A percentile compares a stretch with the other conserved stretches of the same genome.
These are phyloP conservation scores for Autographa gamma DNA, from an alignment of 2,888 invertebrate species.

Conservation along the genomic window DNA sequence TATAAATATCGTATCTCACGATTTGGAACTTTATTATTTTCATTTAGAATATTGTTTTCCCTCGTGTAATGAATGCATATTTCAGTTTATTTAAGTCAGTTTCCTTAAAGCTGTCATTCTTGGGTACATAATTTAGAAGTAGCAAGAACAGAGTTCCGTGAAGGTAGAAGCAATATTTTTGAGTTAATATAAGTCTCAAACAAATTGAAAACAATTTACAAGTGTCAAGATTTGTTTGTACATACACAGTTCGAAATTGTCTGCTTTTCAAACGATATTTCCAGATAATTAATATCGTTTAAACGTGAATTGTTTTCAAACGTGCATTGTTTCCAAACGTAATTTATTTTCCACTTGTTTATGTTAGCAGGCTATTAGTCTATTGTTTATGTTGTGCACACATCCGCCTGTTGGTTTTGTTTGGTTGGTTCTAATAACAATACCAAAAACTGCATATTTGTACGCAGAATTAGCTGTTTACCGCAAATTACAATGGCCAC, in stretches of 20 bases:
- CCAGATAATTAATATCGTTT: background rate
- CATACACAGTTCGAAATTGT: slow-evolving; percentile 22
- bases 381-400: background rate
- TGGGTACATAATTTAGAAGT: slow-evolving; percentile 29
- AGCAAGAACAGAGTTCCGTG: slow-evolving; percentile 17
- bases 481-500: background rate
- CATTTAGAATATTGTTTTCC: slow-evolving; percentile 29
- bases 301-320: too few relatives aligned
- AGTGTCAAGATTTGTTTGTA: slow-evolving; percentile 21
- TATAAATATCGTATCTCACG: too few relatives aligned
- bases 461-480: background rate
- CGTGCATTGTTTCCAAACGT: too few relatives aligned
- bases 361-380: background rate
- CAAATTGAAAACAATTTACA: slow-evolving; percentile 31
- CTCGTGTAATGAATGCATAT: slow-evolving; percentile 18
- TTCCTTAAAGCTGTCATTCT: slow-evolving; percentile 14
- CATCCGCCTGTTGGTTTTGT: background rate
- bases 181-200: slow-evolving; percentile 22
- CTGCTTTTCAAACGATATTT: slow-evolving; percentile 15
- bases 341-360: background rate
- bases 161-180: slow-evolving; percentile 30
- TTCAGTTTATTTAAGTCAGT: slow-evolving; percentile 20
- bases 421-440: background rate
- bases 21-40: background rate
- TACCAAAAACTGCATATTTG: background rate